Percentiles rank a stretch among this genome's conserved stretches.
Conservation (phyloP, 2,113 vertebrate genomes). For the Hippolais icterina region DNA sequence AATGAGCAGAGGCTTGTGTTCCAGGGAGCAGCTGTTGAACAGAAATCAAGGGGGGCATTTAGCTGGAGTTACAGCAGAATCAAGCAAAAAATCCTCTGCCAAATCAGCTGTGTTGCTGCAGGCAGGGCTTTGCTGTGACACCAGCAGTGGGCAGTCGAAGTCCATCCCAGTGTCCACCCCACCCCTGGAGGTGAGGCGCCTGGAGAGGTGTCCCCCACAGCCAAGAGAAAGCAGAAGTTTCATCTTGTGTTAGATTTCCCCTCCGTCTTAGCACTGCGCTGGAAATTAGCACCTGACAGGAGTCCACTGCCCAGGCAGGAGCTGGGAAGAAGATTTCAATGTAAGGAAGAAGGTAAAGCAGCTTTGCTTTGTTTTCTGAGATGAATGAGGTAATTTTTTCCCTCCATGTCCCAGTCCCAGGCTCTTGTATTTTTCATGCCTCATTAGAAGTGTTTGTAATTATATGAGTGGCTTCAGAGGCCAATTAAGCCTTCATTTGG, state of each 20-base stretch:
- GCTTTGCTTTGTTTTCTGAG: background rate
- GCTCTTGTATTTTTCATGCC: constrained; percentile 52
- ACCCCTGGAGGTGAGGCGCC: accelerated
- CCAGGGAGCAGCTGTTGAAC: background rate
- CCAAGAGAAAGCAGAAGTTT: background rate
- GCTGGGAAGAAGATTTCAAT: background rate
- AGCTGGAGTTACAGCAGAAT: background rate
- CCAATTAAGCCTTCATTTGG: constrained; percentile 69
- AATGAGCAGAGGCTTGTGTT: background rate
- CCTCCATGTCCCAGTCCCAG: background rate
- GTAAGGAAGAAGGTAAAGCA: background rate
- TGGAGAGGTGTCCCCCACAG: background rate
- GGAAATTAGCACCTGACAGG: background rate
- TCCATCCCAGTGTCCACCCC: background rate
- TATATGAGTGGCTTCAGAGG: constrained; percentile 57
- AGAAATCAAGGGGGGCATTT: background rate
- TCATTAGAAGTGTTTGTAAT: constrained; percentile 71
- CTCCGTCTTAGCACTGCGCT: background rate
- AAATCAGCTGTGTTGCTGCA: background rate
- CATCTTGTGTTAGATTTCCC: background rate
- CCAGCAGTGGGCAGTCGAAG: constrained; percentile 16
- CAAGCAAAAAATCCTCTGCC: background rate
- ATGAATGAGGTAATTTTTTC: background rate
- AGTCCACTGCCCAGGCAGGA: background rate
- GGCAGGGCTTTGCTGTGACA: background rate